Evolutionary conservation across 2,888 invertebrate species (phyloP), one percentile per base, ranked within the genome.

Genomic region (Mamestra brassicae): DNA sequence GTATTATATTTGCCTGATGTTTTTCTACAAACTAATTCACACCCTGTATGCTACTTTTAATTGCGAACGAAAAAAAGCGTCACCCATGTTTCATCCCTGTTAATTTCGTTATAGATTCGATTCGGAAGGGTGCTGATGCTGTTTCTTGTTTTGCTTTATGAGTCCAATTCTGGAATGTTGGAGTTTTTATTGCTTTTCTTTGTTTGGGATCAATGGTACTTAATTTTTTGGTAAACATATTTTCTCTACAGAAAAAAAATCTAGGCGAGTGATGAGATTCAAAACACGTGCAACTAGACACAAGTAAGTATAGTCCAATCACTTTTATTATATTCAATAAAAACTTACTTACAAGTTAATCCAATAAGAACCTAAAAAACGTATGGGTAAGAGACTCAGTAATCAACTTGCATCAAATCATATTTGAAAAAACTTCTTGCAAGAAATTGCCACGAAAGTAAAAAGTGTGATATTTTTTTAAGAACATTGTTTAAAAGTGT

Each of bases 101-200:
- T 93, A 91, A 93, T 93, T 93, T 93, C 87, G 92, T 90, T 88
- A 87, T 78, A 85, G 84, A 93, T 94, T 93, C 87, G 94, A 90
- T 90, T 92, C 91, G 93, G 90, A 90, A 87, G 92, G 92, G 93
- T 90, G 89, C 85, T 79, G 72, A 67, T 71, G 85, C 83, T 76
- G 79, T 80, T 78, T 81, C 87, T 89, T 81, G 87, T 88, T 88
- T 88, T 88, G 74, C 78, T 88, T 88, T 88, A 87, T 85, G 86
- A 84, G 86, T 84, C 81, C 71, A 55, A 45, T n/a, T 55, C 68
- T 10, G 47, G 0, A 55, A 45, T 81, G 78, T 74, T 68, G 61
- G 26, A 10, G 36, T 15, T 69, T 74, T 70, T 72, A 77, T 78
- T 63, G 72, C 34, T 47, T 57, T 54, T 36, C 47, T 71, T 63